Evolutionary conservation across 2,888 invertebrate species (phyloP), one percentile per base, ranked within the genome.

Genomic region (Microchrysa polita): DNA sequence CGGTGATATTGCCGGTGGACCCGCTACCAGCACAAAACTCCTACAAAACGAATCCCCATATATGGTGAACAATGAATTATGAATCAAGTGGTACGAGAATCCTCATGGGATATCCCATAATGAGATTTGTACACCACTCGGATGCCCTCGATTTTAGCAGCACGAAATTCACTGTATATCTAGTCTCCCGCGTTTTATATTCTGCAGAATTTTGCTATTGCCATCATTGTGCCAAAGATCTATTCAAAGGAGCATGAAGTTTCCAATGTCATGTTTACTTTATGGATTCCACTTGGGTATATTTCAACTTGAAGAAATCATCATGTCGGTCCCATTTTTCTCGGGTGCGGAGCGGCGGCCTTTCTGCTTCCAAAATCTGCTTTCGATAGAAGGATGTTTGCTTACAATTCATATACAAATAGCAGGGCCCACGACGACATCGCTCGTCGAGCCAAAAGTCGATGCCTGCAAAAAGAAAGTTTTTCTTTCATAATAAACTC

Each of bases 401-500:
- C 61, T 61, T 40, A n/a, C 61, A 10, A 34, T 18, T 14, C 61
- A 2, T 22, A 12, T 5, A n/a, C n/a, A 44, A 48, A 48, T 18
- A 55, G n/a, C n/a, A n/a, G 55, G 55, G 5, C 22, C 22, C 4
- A 55, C 42, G 16, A 18, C 16, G 27, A n/a, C n/a, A n/a, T n/a
- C n/a, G n/a, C n/a, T 5, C 2, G 27, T 23, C 9, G 18, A 69
- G 42, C 23, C 55, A 57, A 55, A 55, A 55, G 57, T 69, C 53
- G 57, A 57, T 40, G 27, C 7, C 14, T 55, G 20, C 18, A 48
- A 57, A 69, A 69, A 48, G 48, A 72, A 72, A 72, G 55, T 44
- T 72, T 72, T 60, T 59, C 60, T 44, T 72, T 48, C 60, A 48
- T 59, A 59, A 72, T 72, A 72, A 72, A 72, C 59, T 72, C 72